Base-by-base conservation (phyloP, 2,797 vertebrate species). In the Margarornis squamiger region DNA sequence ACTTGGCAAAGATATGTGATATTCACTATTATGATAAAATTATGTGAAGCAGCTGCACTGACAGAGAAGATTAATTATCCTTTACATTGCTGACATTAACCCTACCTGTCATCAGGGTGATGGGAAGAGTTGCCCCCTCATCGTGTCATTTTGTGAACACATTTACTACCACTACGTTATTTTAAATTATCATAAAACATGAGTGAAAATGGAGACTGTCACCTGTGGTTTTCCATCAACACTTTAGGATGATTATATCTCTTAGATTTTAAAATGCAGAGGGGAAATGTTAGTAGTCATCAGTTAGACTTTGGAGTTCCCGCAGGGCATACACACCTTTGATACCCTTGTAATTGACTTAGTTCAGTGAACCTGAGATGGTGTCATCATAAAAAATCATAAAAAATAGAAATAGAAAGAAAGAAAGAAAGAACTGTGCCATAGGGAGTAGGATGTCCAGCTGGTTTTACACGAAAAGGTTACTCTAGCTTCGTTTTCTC, bases 51-150 rank as follows among this genome's bases (percentile, higher is more conserved):
- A 97, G 90, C 92, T 97, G 93, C 87, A 85, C 48, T 96, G 97
- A 95, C 85, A 95, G 93, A 91, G 95, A 97, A 96, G 93, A 96
- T 94, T 93, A 82, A 96, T 97, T 97, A 96, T 95, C 86, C 92
- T 96, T 92, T 75, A 63, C 86, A 72, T 77, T 92, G 77, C 92
- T 74, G 49, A 94, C 90, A 34, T 97, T 97, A 97, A 92, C 88
- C 88, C 89, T 91, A 83, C 59, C 80, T 88, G 73, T 93, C 85
- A 93, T 83, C 83, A 87, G 83, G 76, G n/a, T 14, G 12, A 14
- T 48, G 74, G 76, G 43, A 75, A 70, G 22, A 88, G 61, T 54
- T 91, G 39, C 72, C 46, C 4, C 32, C 81, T 94, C 62, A 57
- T 90, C 46, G 52, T 73, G 71, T 89, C 67, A 48, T 22, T 93